phyloP scores from a whole-genome alignment of 2,888 invertebrate genomes.

The Myathropa florea region DNA sequence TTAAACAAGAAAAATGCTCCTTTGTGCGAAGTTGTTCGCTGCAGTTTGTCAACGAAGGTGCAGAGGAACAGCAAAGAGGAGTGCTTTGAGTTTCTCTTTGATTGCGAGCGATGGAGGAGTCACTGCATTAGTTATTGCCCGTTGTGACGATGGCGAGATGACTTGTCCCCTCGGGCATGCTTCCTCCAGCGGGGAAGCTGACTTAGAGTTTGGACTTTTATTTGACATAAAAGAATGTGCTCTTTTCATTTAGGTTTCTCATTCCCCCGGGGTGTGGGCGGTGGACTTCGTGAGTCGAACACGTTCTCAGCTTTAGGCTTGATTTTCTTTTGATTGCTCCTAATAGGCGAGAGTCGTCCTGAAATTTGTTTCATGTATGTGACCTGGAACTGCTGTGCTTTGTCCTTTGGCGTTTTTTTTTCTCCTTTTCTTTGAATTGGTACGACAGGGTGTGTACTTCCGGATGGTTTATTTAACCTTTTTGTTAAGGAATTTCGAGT shows the following conservation, averaged over 20 bases:
- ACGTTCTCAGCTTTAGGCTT: background rate
- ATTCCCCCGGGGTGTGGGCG: background rate
- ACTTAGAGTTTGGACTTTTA: background rate
- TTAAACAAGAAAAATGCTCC: background rate
- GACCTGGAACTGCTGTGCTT: background rate
- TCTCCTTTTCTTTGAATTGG: background rate
- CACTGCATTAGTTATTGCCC: background rate
- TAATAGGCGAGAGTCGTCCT: background rate
- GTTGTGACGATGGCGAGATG: background rate
- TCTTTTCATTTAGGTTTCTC: too few species aligned
- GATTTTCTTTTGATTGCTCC: background rate
- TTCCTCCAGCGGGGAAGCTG: conserved; percentile 6
- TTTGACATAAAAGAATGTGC: background rate
- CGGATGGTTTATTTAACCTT: background rate
- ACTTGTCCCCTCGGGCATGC: background rate
- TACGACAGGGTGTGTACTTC: background rate
- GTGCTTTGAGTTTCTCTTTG: background rate
- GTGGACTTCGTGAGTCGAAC: background rate
- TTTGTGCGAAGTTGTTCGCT: too few species aligned
- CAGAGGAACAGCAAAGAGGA: too few species aligned
- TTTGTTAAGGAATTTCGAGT: background rate
- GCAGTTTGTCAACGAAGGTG: conserved; percentile 3
- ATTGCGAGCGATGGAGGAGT: background rate
- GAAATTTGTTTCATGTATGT: background rate
- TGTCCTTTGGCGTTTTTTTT: background rate